Evolutionary conservation across 2,888 invertebrate species (phyloP).

Genomic region (Trissonchulus latispiculum): DNA sequence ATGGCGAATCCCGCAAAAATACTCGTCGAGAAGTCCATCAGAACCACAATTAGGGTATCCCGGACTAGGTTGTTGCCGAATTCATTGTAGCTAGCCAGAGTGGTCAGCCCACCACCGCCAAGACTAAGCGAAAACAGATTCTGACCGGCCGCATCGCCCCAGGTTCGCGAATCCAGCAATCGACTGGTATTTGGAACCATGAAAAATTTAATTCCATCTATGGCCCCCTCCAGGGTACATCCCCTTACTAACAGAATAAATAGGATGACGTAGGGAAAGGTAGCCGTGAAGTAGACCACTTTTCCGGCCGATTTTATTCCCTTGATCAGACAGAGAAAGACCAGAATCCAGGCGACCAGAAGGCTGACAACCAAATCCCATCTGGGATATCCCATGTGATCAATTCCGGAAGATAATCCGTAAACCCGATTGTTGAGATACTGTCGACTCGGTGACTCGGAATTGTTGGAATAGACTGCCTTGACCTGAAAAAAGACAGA

Average conservation of each 20-base stretch:
- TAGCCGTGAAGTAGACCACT: background rate
- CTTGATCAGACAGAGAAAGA: background rate
- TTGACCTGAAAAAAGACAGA: too few species aligned
- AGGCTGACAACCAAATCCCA: too few species aligned
- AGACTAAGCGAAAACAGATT: slow-evolving; percentile 8
- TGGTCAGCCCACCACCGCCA: slow-evolving; percentile 14
- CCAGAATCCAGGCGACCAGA: background rate
- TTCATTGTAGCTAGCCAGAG: slow-evolving; percentile 16
- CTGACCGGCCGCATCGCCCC: slow-evolving; percentile 8
- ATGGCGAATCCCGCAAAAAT: background rate
- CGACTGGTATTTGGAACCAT: background rate
- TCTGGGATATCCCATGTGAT: too few species aligned
- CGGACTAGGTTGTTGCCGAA: slow-evolving; percentile 8
- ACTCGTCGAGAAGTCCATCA: background rate
- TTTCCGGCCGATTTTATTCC: background rate
- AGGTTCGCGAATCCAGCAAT: background rate
- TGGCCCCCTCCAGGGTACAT: background rate
- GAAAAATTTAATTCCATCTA: background rate
- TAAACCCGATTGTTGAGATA: too few species aligned
- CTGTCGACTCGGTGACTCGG: too few species aligned
- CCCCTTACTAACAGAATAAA: background rate
- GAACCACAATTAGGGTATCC: background rate
- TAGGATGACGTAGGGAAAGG: background rate
- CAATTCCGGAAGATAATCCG: too few species aligned
- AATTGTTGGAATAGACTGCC: too few species aligned